Conservation (phyloP, 2,113 vertebrate species). For the Takifugu flavidus region DNA sequence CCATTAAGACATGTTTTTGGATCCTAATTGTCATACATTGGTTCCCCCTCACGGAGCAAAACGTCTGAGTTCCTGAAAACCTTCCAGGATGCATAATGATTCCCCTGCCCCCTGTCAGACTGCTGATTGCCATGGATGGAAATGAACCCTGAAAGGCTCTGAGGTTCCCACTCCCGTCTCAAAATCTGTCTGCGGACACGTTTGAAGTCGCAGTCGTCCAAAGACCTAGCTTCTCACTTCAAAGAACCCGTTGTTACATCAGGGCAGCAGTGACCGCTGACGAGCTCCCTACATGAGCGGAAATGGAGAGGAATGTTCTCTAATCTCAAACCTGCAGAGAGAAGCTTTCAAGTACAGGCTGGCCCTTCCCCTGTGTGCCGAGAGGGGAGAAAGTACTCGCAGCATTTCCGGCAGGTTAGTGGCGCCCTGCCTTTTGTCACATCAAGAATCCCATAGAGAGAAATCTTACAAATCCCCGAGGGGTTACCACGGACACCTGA, state of each 20-base stretch:
- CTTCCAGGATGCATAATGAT: no score
- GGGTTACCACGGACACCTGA: constrained; percentile 7
- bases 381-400: background rate
- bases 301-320: constrained; percentile 49
- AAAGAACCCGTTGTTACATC: constrained; percentile 45
- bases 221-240: constrained; percentile 57
- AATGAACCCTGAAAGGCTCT: constrained; percentile 50
- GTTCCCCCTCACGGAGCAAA: no score
- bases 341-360: constrained; percentile 47
- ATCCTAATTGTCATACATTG: no score
- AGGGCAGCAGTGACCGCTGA: constrained; percentile 38
- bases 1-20: no score
- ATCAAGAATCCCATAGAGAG: constrained; percentile 26
- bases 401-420: constrained; percentile 46
- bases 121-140: constrained; percentile 33
- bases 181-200: constrained; percentile 40
- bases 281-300: constrained; percentile 22
- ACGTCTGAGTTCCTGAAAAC: no score
- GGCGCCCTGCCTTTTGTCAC: constrained; percentile 24
- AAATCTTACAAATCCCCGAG: constrained; percentile 24
- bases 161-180: constrained; percentile 41
- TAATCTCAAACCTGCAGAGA: constrained; percentile 63
- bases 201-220: constrained; percentile 38
- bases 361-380: constrained; percentile 17
- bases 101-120: background rate